A percentile compares a stretch with the other conserved stretches of the same genome.
Evolutionary conservation across 2,888 invertebrate genomes (phyloP).

Genomic region (Nymphalis urticae): DNA sequence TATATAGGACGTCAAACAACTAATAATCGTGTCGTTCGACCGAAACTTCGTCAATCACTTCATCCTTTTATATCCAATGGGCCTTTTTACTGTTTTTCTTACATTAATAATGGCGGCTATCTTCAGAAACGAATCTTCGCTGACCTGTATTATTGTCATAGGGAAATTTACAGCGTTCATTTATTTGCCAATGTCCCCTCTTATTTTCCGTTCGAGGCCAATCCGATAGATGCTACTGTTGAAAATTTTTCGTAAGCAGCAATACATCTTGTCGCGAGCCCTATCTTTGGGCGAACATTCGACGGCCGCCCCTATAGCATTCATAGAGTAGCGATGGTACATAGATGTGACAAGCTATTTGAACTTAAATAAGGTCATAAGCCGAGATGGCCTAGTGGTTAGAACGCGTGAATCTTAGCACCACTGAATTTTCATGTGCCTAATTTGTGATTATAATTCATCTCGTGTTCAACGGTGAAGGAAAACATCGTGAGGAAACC

Average conservation of each 20-base stretch:
- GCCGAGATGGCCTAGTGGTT: no score
- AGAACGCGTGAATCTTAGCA: no score
- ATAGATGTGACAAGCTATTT: slow-evolving; percentile 8
- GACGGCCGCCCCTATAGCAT: slow-evolving; percentile 72
- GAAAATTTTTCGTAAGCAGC: slow-evolving; percentile 82
- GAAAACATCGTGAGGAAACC: no score
- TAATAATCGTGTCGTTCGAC: slow-evolving; percentile 42
- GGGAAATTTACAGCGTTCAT: slow-evolving; percentile 79
- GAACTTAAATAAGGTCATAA: no score
- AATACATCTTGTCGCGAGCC: slow-evolving; percentile 79
- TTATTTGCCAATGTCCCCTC: slow-evolving; percentile 79
- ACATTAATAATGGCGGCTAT: slow-evolving; percentile 78
- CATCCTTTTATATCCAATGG: slow-evolving; percentile 70
- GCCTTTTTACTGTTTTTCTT: slow-evolving; percentile 75
- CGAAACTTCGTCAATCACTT: slow-evolving; percentile 59
- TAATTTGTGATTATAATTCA: no score
- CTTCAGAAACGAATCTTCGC: slow-evolving; percentile 76
- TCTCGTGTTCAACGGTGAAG: no score
- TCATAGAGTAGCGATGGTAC: slow-evolving; percentile 51
- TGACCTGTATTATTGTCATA: slow-evolving; percentile 82
- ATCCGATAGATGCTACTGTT: slow-evolving; percentile 79
- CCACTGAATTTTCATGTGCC: no score
- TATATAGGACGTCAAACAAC: slow-evolving; percentile 41
- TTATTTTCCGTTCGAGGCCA: slow-evolving; percentile 81
- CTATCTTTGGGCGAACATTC: slow-evolving; percentile 81